Percentiles rank a stretch among this genome's conserved stretches.
Conservation (phyloP, 1,140 invertebrate genomes). For the Apis mellifera region DNA sequence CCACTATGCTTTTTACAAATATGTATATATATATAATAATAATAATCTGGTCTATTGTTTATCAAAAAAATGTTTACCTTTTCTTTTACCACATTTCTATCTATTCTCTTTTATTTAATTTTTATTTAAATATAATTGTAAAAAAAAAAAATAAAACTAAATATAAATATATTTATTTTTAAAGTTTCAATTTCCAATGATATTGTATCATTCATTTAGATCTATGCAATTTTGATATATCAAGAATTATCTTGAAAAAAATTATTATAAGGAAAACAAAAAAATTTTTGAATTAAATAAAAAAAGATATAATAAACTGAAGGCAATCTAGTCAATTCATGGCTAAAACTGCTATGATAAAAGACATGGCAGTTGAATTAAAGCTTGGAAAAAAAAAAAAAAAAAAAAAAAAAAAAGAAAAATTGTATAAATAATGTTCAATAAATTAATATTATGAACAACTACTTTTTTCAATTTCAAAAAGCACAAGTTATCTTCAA, state of each 20-base stretch:
- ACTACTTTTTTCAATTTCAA: not conserved
- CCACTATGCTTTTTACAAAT: slow-evolving; percentile 3
- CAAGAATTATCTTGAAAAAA: too few species aligned
- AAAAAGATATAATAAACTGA: not conserved
- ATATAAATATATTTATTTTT: not conserved
- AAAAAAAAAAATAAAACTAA: not conserved
- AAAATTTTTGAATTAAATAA: not conserved
- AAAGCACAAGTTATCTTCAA: not conserved
- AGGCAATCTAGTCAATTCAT: not conserved
- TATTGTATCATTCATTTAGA: not conserved
- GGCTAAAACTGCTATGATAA: not conserved
- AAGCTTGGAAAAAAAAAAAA: slow-evolving; percentile 10
- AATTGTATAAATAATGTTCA: slow-evolving; percentile 5
- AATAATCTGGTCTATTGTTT: too few species aligned
- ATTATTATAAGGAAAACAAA: too few species aligned
- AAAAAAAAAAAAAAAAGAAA: not conserved
- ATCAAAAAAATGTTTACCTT: not conserved
- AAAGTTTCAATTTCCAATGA: slow-evolving; percentile 12
- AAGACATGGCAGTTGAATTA: slow-evolving; percentile 3
- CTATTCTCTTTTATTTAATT: not conserved
- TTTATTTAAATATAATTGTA: not conserved
- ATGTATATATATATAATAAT: not conserved
- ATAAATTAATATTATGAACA: slow-evolving; percentile 14
- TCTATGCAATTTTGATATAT: not conserved
- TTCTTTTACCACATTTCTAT: not conserved